Base-by-base conservation (phyloP, 2,113 vertebrate species). In the Benitochromis conjunctus region DNA sequence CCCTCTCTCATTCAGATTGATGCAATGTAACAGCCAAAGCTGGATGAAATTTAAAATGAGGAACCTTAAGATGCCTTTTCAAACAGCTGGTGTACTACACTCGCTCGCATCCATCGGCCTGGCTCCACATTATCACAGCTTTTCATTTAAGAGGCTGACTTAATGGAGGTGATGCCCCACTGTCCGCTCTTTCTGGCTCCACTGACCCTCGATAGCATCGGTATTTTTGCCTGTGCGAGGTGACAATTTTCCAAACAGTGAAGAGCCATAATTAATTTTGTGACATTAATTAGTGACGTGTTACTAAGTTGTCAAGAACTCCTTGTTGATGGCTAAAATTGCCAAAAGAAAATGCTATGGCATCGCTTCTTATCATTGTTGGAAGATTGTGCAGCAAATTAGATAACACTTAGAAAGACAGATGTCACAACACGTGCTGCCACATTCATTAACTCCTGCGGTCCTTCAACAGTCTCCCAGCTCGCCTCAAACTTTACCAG, bases 361-460 rank as follows among this genome's bases (percentile, higher is more conserved):
- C 92, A 93, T 94, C 88, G 92, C 93, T 94, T 96, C 94, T 92
- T 94, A 96, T 96, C 95, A 96, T 95, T 95, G 94, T 95, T 95
- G 94, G 95, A 94, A 94, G 95, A 95, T 95, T 94, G 93, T 81
- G 83, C 93, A 85, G 95, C 94, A 96, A 96, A 97, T 96, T 94
- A 96, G 94, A 95, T 94, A 95, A 96, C 96, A 95, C 95, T 95
- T 95, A 96, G 89, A 95, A 94, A 95, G 96, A 96, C 96, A 96
- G 95, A 96, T 96, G 96, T 96, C 96, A 96, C 94, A 96, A 96
- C 96, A 96, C 96, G 95, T 96, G 95, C 92, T 90, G 90, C 93
- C 93, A 94, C 93, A 92, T 92, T 94, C 92, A 95, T 94, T 95
- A 94, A 90, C 91, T 92, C 86, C 89, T 86, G 87, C 84, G 29